Percentiles rank a stretch among this genome's conserved stretches.
These are phyloP conservation scores for Caloenas nicobarica DNA, from an alignment of 2,113 vertebrate genomes.

Conservation along the genomic window DNA sequence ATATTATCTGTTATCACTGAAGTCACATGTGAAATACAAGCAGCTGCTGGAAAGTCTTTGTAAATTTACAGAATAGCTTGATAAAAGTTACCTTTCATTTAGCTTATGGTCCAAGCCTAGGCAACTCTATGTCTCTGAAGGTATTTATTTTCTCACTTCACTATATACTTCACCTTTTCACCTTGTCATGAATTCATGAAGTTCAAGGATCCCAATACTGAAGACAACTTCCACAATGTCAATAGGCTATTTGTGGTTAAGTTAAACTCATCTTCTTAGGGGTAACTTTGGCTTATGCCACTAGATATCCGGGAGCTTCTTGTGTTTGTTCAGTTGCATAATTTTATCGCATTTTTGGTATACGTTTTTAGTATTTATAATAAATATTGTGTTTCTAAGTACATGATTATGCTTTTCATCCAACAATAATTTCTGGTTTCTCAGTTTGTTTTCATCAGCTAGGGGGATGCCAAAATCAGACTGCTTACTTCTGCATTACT, in stretches of 20 bases:
- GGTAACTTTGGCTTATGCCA: neutral
- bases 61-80: neutral
- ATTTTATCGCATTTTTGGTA: neutral
- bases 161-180: neutral
- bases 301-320: neutral
- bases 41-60: neutral
- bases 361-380: neutral
- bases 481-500: neutral
- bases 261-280: neutral
- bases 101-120: neutral
- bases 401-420: neutral
- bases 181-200: neutral
- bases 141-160: neutral
- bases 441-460: neutral
- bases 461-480: neutral
- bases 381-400: neutral
- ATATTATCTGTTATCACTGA: neutral
- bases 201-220: neutral
- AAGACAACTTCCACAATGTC: neutral
- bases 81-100: neutral
- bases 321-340: neutral
- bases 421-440: neutral
- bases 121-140: neutral
- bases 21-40: neutral
- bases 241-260: neutral